Base-by-base conservation (phyloP, 2,113 vertebrate genomes). In the Phycodurus eques region DNA sequence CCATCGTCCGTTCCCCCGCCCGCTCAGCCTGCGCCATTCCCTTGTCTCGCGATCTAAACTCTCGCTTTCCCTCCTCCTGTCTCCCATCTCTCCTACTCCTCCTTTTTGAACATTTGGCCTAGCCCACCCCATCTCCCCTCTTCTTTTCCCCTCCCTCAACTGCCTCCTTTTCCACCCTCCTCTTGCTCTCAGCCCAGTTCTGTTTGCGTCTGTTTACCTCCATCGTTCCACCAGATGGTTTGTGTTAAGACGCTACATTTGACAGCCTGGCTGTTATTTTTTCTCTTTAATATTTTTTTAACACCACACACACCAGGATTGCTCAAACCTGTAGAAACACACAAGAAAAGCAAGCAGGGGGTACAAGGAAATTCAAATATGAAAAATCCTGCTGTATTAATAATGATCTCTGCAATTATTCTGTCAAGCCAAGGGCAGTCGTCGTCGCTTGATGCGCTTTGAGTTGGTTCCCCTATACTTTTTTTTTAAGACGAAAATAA, bases 141-240 rank as follows among this genome's bases (percentile, higher is more conserved):
- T 81, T 76, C 75, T 81, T 67, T 56, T 73, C 82, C 73, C 68
- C 74, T 83, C 74, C 80, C 49, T 51, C 47, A 0, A 46, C 53
- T 43, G 57, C 76, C 77, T 74, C 68, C 64, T 63, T 44, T 35
- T 68, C 51, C 31, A 27, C 47, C 63, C 78, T 76, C 47, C 74
- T 78, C 73, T 76, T 39, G n/a, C 53, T 66, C 77, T 66, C 73
- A 73, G 76, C 76, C 73, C 67, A 59, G 75, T 74, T 84, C 80
- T 87, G 80, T 83, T 81, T 81, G 83, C 67, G 78, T 72, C 78
- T 90, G 85, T 89, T 90, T 90, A 88, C 87, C 81, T 88, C 83
- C 83, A 87, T 81, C 80, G 78, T 73, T 90, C 83, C 84, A 86
- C 87, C 92, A 93, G 88, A 92, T 93, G 92, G 90, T 92, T 92